Conservation (phyloP, 1,140 invertebrate genomes). For the Phymorhynchus buccinoides region DNA sequence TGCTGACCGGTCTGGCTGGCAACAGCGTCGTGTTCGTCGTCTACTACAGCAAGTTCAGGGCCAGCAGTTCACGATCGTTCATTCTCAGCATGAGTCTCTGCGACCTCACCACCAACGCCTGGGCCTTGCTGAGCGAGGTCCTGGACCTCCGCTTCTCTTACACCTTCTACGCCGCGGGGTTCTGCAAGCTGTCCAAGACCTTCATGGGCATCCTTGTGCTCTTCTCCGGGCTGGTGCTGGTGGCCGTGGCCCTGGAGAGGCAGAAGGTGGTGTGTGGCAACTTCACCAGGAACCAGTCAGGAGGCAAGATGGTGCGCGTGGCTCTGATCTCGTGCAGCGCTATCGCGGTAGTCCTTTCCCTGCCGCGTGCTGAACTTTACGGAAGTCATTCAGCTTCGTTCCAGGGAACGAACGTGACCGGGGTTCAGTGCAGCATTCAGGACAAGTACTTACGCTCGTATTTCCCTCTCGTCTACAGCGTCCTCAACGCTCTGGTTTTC, state of each 20-base stretch:
- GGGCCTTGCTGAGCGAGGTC: conserved; percentile 57
- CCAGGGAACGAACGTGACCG: neutral
- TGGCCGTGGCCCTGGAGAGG: conserved; percentile 59
- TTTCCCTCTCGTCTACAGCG: neutral
- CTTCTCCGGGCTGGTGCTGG: conserved; percentile 57
- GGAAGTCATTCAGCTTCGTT: conserved; percentile 37
- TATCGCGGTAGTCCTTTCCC: conserved; percentile 46
- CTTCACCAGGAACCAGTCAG: conserved; percentile 49
- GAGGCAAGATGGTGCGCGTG: neutral
- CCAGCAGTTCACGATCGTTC: conserved; percentile 49
- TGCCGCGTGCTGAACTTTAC: conserved; percentile 56
- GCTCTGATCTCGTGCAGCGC: conserved; percentile 41
- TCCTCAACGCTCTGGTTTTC: neutral
- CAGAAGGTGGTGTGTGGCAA: conserved; percentile 55
- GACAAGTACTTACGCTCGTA: neutral
- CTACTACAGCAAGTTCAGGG: conserved; percentile 46
- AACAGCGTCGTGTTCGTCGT: conserved; percentile 53
- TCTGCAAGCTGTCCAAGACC: conserved; percentile 57
- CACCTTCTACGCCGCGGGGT: conserved; percentile 41
- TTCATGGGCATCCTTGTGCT: conserved; percentile 49
- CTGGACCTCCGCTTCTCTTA: conserved; percentile 58
- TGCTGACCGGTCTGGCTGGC: conserved; percentile 49
- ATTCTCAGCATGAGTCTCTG: conserved; percentile 50
- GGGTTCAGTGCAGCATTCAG: neutral
- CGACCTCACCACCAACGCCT: conserved; percentile 48